Percentiles rank a stretch among this genome's conserved stretches.
phyloP scores from a whole-genome alignment of 2,888 invertebrate genomes.

The Gastrophysa polygoni region DNA sequence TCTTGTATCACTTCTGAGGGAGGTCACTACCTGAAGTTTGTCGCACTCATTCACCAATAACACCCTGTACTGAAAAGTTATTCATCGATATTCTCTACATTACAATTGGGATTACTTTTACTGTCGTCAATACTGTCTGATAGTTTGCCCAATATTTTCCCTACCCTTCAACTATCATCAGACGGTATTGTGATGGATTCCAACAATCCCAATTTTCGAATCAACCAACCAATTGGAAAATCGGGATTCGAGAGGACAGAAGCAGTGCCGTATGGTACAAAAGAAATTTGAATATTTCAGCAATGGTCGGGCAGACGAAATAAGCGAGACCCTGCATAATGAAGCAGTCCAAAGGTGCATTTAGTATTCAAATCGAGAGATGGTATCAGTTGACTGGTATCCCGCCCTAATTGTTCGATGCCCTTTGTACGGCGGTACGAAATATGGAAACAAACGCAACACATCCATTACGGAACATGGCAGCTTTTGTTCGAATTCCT shows the following conservation, averaged over 20 bases:
- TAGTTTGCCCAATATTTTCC: no score
- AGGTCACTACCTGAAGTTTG: no score
- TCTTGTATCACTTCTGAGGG: no score
- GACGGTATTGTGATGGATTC: no score
- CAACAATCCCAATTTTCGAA: no score
- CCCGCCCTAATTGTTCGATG: conserved; percentile 57
- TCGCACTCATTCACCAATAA: no score
- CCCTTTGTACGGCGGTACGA: conserved; percentile 52
- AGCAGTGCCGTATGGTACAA: neutral
- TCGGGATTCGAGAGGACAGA: neutral
- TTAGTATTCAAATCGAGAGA: conserved; percentile 55
- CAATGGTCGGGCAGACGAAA: conserved; percentile 21
- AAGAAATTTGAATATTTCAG: conserved; percentile 24
- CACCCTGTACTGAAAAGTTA: no score
- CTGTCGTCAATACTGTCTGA: no score
- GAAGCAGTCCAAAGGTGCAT: conserved; percentile 43
- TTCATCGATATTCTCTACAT: no score
- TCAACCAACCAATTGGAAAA: neutral
- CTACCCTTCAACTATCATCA: no score
- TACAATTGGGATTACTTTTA: no score
- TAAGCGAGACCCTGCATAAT: conserved; percentile 31
- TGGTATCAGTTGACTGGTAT: conserved; percentile 55
- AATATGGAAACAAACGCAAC: conserved; percentile 56
- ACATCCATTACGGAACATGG: conserved; percentile 55
- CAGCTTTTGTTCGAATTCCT: conserved; percentile 54